Evolutionary conservation across 2,888 invertebrate species (phyloP).

Genomic region (Campoplex capitator): DNA sequence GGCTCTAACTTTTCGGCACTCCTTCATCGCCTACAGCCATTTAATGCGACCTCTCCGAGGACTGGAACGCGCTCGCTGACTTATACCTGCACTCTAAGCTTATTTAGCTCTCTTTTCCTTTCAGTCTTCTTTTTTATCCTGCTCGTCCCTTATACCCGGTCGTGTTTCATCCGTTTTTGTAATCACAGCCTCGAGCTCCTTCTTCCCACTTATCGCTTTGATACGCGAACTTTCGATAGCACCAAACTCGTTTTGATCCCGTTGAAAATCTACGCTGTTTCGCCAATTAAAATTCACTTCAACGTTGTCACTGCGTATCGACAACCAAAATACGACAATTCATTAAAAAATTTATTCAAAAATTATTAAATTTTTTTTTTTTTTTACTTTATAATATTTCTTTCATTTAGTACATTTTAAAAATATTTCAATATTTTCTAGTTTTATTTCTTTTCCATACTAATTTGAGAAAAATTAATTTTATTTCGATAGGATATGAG

Average conservation of each 20-base stretch:
- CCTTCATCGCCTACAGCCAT: constrained; percentile 48
- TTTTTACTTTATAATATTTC: too few species aligned
- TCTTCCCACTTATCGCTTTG: not conserved
- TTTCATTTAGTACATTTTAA: too few species aligned
- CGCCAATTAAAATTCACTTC: not conserved
- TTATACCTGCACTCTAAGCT: constrained; percentile 45
- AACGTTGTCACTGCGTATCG: not conserved
- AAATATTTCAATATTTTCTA: too few species aligned
- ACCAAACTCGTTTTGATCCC: not conserved
- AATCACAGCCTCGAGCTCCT: not conserved
- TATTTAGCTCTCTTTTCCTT: not conserved
- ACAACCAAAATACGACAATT: not conserved
- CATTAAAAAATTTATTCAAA: too few species aligned
- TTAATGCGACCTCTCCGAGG: constrained; percentile 41
- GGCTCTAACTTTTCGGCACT: constrained; percentile 45
- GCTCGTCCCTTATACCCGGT: not conserved
- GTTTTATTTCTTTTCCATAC: too few species aligned
- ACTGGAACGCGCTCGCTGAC: constrained; percentile 52
- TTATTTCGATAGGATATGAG: too few species aligned
- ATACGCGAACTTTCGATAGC: not conserved
- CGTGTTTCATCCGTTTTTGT: not conserved
- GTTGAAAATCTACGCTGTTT: not conserved
- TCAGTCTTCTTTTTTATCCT: constrained; percentile 19
- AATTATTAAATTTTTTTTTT: too few species aligned
- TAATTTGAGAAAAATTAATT: too few species aligned